A percentile compares a stretch with the other conserved stretches of the same genome.
Conservation (phyloP, 2,113 vertebrate species). For the Isichthys henryi region DNA sequence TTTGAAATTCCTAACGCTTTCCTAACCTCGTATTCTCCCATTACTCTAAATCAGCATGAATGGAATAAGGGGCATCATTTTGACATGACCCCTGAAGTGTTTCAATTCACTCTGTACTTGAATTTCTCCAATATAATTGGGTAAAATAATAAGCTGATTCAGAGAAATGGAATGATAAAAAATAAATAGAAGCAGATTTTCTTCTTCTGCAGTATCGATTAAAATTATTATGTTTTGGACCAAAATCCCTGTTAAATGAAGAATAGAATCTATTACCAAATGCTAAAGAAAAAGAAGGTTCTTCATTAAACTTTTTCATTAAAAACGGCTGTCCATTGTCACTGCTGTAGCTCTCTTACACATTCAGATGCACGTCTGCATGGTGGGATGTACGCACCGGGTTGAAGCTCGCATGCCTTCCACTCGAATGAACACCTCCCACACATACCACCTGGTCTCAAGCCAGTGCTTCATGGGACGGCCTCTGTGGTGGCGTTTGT, state of each 20-base stretch:
- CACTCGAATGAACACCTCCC: neutral
- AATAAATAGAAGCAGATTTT: neutral
- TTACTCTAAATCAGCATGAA: neutral
- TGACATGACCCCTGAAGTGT: neutral
- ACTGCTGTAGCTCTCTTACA: neutral
- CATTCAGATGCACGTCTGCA: neutral
- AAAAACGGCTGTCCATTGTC: neutral
- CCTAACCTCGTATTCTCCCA: neutral
- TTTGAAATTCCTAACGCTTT: neutral
- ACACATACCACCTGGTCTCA: constrained; percentile 7
- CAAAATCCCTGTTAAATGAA: neutral
- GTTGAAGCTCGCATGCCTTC: neutral
- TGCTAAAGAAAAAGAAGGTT: neutral
- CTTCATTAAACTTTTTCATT: neutral
- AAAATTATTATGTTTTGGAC: neutral
- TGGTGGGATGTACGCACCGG: neutral
- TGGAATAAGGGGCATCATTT: neutral
- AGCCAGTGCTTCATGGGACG: neutral
- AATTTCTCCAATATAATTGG: neutral
- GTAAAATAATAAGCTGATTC: neutral
- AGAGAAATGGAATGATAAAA: neutral
- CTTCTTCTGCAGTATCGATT: neutral
- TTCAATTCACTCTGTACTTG: neutral
- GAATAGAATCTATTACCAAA: neutral
- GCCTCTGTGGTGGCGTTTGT: neutral